Evolutionary conservation across 2,888 invertebrate species (phyloP), one percentile per base, ranked within the genome.

Genomic region (Netelia virgata): DNA sequence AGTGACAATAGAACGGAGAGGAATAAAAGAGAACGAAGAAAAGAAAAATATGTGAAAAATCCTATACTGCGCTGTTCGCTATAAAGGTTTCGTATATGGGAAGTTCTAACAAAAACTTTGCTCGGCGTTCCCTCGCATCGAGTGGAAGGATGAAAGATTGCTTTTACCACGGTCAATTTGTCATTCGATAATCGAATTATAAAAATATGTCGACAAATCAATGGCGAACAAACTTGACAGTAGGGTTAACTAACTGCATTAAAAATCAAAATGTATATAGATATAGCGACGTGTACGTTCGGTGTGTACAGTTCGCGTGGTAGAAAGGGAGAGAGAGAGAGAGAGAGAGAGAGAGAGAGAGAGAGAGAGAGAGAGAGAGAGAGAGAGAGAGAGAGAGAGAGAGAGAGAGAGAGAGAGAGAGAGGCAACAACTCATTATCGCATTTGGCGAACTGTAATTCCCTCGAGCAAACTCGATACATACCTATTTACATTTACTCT

Each of bases 221-320:
- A 36, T 36, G 36, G 6, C 36, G 36, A 36, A 36, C 6, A 36
- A 36, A 36, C 36, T 36, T 36, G 36, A 36, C 36, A 36, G 6
- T 36, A 6, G 1, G 36, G 36, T 36, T 47, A 41, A 36, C 16
- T 70, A 57, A 70, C 57, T 36, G 36, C 55, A 57, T 70, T 57
- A 16, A 57, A 57, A 55, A 70, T 36, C 70, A 18, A 57, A 36
- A 70, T 70, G 57, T 55, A 57, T 70, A 18, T 36, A 55, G 36
- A 57, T 70, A 18, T 36, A 55, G 36, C 6, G 5, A 36, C 36
- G 41, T 47, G 23, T 10, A 70, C 18, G 3, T 41, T 41, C 57
- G 5, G 70, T 41, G 14, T 53, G 55, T 53, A 50, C 66, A 80
- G 76, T 85, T 74, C 70, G 61, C 16, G 55, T 69, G 28, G 76